Evolutionary conservation across 2,888 invertebrate genomes (phyloP).

Genomic region (Stenotaenia linearis): DNA sequence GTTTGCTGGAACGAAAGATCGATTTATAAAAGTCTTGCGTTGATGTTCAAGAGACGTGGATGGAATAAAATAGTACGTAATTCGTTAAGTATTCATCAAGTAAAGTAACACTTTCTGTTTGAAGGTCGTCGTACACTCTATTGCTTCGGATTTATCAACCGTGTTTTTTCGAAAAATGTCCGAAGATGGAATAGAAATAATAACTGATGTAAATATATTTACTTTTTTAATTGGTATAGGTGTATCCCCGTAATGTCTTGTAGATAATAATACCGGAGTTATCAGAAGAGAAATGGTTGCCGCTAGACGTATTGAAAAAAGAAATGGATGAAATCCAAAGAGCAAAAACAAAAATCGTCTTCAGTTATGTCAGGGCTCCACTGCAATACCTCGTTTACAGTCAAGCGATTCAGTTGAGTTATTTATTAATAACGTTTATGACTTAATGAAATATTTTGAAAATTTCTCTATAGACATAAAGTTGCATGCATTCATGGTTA

Average conservation of each 20-base stretch:
- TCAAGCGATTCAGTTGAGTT: conserved; percentile 24
- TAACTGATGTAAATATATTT: conserved; percentile 5
- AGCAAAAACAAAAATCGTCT: conserved; percentile 21
- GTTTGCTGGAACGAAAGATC: conserved; percentile 27
- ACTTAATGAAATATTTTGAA: background rate
- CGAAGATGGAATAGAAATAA: conserved; percentile 21
- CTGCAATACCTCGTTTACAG: conserved; percentile 24
- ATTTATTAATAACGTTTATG: no score
- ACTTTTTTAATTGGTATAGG: background rate
- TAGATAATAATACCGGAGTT: conserved; percentile 26
- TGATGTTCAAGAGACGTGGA: conserved; percentile 11
- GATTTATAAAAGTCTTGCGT: conserved; percentile 17
- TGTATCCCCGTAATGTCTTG: background rate
- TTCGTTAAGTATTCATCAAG: background rate
- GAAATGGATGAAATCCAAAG: conserved; percentile 22
- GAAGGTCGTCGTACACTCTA: background rate
- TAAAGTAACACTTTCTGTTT: background rate
- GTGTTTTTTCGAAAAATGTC: conserved; percentile 6
- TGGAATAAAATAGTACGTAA: conserved; percentile 17
- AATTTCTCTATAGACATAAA: conserved; percentile 4
- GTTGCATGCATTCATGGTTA: conserved; percentile 28
- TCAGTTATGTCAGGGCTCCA: conserved; percentile 27
- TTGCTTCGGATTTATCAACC: conserved; percentile 20
- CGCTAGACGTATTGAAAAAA: background rate
- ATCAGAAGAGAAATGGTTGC: background rate